Base-by-base conservation (phyloP, 2,113 vertebrate genomes). In the Dissostichus mawsoni region DNA sequence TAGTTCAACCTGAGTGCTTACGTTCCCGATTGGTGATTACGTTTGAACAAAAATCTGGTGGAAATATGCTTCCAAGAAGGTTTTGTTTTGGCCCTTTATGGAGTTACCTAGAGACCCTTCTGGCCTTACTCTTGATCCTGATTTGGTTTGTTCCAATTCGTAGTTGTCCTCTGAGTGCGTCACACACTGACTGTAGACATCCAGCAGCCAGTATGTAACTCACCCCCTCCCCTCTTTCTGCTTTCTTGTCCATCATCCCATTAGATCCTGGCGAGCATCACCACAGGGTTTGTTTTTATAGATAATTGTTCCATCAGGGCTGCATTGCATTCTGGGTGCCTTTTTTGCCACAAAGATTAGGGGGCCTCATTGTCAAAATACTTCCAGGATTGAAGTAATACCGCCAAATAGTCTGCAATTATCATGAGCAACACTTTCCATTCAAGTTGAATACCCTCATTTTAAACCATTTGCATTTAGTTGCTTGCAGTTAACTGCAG, bases 391-490 rank as follows among this genome's bases (percentile, higher is more conserved):
- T 81, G 78, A 71, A 83, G 64, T 47, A 73, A 53, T 57, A 41
- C 44, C 69, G 76, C 79, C 74, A 83, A 80, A 83, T 59, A 73
- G 56, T 64, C 68, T 4, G 57, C 74, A 86, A 85, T 91, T 84
- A 89, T 74, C 59, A 81, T 90, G 90, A 91, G 77, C 66, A 85
- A 87, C 84, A 85, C 80, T 90, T 90, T 90, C 91, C 90, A 85
- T 86, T 75, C 82, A 84, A 14, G 17, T 71, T 82, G 76, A 87
- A 79, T 83, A 65, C 57, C 76, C 75, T 91, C 82, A 90, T 87
- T 85, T 61, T 76, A 18, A 50, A 16, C 14, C 4, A 48, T 77
- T 85, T 84, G 55, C 71, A 76, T 85, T 61, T 50, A 63, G 62
- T 63, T 55, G 69, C 65, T 8, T 76, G 74, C 69, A 53, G 66